Evolutionary conservation across 2,113 vertebrate genomes (phyloP).

Genomic region (Origma solitaria): DNA sequence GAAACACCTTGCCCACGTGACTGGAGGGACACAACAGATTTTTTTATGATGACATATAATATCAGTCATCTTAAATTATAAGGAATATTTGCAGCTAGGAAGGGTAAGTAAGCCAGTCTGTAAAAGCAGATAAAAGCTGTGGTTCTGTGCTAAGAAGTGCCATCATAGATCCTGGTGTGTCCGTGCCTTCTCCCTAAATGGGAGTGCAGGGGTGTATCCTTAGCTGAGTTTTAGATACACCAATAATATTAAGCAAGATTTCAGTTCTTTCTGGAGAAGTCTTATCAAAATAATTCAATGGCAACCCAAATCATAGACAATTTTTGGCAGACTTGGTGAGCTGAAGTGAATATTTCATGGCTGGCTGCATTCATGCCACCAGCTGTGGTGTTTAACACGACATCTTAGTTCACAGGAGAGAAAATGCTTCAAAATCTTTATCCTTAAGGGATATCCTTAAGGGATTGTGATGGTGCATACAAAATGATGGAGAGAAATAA

Average conservation of each 20-base stretch:
- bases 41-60: not conserved
- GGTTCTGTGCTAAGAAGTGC: not conserved
- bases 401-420: not conserved
- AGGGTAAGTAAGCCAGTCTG: not conserved
- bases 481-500: not conserved
- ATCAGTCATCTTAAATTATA: not conserved
- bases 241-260: not conserved
- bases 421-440: not conserved
- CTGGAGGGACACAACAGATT: not conserved
- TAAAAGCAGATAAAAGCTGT: not conserved
- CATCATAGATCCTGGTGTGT: not conserved
- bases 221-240: not conserved
- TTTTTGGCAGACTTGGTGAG: not conserved
- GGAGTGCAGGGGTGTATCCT: not conserved
- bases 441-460: not conserved
- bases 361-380: not conserved
- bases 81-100: not conserved
- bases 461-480: not conserved
- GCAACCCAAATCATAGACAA: not conserved
- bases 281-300: not conserved
- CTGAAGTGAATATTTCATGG: not conserved
- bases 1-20: not conserved
- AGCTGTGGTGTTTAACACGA: not conserved
- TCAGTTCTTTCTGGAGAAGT: not conserved
- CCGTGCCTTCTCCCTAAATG: not conserved